Conservation (phyloP, 2,797 vertebrate species). For the Catostomus latipinnis region DNA sequence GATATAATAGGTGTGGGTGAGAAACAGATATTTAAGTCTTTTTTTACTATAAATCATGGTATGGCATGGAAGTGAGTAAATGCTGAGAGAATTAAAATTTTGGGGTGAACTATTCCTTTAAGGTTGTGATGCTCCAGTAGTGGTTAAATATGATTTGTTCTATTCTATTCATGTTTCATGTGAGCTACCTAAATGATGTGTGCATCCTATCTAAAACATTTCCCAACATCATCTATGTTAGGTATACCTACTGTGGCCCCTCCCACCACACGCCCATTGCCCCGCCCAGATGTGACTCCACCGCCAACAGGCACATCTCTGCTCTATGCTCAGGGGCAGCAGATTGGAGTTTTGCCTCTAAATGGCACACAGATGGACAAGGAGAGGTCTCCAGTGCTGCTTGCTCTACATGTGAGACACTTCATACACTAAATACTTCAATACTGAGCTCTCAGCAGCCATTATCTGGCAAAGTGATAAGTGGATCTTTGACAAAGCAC, state of each 20-base stretch:
- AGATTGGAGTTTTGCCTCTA: constrained; percentile 91
- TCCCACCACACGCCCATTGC: constrained; percentile 78
- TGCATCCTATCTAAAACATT: background rate
- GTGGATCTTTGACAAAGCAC: background rate
- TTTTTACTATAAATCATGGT: too few species aligned
- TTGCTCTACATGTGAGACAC: constrained; percentile 88
- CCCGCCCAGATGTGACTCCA: constrained; percentile 84
- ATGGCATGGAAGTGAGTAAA: too few species aligned
- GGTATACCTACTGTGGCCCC: constrained; percentile 88
- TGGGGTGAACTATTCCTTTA: too few species aligned
- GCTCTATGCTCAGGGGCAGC: constrained; percentile 95
- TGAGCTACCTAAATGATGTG: background rate
- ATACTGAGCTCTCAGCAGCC: background rate
- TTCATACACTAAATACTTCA: background rate
- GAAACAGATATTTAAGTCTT: too few species aligned
- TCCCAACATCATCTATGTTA: constrained; percentile 55
- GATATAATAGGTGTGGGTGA: too few species aligned
- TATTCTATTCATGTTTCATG: background rate
- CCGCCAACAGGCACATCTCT: constrained; percentile 82
- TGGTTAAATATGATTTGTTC: too few species aligned
- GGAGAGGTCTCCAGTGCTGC: constrained; percentile 82
- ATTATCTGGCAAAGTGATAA: too few species aligned
- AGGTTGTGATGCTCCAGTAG: too few species aligned
- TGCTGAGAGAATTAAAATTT: too few species aligned
- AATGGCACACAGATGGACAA: constrained; percentile 87